These are phyloP conservation scores for Apodemus sylvaticus DNA, from an alignment of 2,113 vertebrate genomes.

Conservation along the genomic window DNA sequence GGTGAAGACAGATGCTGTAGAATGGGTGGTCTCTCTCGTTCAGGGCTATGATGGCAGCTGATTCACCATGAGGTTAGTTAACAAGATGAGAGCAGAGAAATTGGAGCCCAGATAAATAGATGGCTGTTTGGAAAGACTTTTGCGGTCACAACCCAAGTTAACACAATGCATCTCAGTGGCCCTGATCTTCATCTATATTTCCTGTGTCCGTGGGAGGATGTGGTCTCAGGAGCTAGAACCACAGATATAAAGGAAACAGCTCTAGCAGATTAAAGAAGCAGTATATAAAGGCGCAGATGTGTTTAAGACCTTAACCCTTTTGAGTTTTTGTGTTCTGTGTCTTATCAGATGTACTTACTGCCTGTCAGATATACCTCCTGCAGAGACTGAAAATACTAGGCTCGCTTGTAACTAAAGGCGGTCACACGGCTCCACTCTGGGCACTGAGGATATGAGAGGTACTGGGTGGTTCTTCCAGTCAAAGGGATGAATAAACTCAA, in stretches of 20 bases:
- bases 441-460: neutral
- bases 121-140: conserved; percentile 26
- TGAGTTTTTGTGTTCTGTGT: neutral
- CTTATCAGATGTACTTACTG: neutral
- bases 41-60: neutral
- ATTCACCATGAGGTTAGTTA: neutral
- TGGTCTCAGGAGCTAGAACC: conserved; percentile 47
- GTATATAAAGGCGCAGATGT: neutral
- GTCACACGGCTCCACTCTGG: neutral
- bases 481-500: neutral
- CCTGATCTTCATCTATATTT: conserved; percentile 58
- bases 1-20: conserved; percentile 5
- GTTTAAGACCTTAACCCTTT: neutral
- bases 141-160: neutral
- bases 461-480: neutral
- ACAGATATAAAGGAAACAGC: conserved; percentile 28
- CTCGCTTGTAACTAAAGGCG: neutral
- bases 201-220: conserved; percentile 61
- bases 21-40: neutral
- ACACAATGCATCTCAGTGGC: conserved; percentile 26
- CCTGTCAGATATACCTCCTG: neutral
- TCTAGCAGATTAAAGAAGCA: neutral
- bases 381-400: neutral
- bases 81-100: neutral
- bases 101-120: neutral